phyloP scores from a whole-genome alignment of 2,797 vertebrate species.

The Melopsittacus undulatus region DNA sequence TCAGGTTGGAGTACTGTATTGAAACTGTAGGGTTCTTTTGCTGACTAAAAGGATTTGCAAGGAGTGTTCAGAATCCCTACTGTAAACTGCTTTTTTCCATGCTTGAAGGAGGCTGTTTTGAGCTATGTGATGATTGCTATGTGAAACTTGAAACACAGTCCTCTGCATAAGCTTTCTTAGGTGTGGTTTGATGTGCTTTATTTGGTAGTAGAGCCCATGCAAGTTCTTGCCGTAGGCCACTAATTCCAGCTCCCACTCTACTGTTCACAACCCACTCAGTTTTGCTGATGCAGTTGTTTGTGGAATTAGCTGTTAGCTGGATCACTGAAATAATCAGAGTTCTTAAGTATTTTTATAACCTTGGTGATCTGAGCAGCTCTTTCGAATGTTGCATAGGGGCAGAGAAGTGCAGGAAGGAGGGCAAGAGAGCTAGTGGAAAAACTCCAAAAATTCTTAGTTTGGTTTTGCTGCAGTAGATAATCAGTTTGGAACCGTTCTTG shows the following conservation, averaged over 20 bases:
- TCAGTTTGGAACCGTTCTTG: background rate
- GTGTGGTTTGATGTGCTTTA: background rate
- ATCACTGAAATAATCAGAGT: background rate
- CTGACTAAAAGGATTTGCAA: background rate
- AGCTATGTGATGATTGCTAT: background rate
- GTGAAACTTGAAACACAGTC: background rate
- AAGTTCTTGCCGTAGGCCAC: background rate
- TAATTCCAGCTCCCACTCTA: background rate
- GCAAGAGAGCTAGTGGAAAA: background rate
- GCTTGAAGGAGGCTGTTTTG: background rate
- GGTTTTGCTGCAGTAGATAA: background rate
- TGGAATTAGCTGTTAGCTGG: background rate
- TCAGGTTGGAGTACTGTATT: background rate
- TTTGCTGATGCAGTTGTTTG: background rate
- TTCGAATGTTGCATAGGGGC: background rate
- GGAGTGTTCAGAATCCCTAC: background rate
- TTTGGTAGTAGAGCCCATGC: background rate
- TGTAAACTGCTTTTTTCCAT: background rate
- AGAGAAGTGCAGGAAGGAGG: background rate
- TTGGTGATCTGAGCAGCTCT: background rate
- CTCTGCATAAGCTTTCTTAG: background rate
- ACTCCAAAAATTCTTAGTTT: background rate
- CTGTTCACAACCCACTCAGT: background rate
- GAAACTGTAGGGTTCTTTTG: background rate
- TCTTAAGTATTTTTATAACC: background rate